Conservation (phyloP, 2,113 vertebrate genomes). For the Lonchura striata region DNA sequence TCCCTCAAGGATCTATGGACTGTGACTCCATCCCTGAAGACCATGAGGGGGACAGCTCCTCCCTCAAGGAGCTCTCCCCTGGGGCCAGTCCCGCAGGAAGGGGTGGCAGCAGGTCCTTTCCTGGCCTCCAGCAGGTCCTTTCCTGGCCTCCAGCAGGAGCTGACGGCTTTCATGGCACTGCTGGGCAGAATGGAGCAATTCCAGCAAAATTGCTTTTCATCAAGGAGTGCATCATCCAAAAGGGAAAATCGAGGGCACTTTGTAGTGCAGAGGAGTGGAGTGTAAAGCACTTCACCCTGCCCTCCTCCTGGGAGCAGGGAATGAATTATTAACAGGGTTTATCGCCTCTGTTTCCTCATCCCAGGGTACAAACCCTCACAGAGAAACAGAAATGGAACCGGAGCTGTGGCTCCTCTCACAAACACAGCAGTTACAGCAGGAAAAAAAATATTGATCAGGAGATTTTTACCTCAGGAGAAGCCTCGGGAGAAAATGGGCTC, state of each 20-base stretch:
- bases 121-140: fast-evolving
- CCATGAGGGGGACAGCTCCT: not conserved
- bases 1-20: not conserved
- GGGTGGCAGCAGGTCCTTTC: fast-evolving
- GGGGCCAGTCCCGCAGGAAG: not conserved
- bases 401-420: not conserved
- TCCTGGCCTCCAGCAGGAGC: not conserved
- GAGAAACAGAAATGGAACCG: fast-evolving
- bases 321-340: not conserved
- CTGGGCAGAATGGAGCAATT: fast-evolving
- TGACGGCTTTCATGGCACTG: not conserved
- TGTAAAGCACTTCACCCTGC: not conserved
- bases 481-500: not conserved
- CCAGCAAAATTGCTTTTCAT: not conserved
- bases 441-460: not conserved
- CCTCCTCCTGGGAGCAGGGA: not conserved
- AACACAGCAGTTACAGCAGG: not conserved
- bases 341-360: not conserved
- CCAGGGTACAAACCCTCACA: not conserved
- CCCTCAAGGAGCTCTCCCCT: not conserved
- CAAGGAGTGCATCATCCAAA: not conserved
- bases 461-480: not conserved
- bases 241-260: not conserved
- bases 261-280: not conserved
- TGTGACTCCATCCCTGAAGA: not conserved